phyloP scores from a whole-genome alignment of 2,113 vertebrate species.

The Muntiacus reevesi region DNA sequence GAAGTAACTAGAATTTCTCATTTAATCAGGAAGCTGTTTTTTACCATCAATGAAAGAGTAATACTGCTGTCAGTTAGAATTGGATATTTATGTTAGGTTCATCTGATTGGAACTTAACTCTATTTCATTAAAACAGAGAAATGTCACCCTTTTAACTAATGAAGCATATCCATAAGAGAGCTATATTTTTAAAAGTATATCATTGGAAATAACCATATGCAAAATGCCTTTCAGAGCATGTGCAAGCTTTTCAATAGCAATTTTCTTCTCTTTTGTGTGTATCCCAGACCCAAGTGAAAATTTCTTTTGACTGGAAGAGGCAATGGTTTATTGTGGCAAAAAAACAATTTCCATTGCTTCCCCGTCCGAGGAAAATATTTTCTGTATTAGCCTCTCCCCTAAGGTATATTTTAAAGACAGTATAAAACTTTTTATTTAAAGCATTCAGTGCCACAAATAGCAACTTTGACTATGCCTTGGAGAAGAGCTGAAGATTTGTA shows the following conservation, averaged over 20 bases:
- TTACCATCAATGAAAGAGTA: conserved; percentile 75
- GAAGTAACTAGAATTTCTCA: conserved; percentile 54
- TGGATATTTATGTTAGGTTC: conserved; percentile 68
- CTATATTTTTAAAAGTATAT: conserved; percentile 71
- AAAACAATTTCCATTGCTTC: neutral
- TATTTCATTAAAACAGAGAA: conserved; percentile 78
- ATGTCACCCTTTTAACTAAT: conserved; percentile 75
- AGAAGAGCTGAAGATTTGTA: neutral
- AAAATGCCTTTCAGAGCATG: conserved; percentile 45
- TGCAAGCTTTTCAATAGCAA: conserved; percentile 31
- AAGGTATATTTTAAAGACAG: neutral
- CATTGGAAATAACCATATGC: conserved; percentile 60
- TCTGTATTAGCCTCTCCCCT: neutral
- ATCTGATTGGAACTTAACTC: conserved; percentile 65
- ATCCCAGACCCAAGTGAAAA: neutral
- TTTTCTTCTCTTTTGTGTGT: conserved; percentile 38
- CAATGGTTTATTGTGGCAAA: neutral
- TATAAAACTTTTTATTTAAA: conserved; percentile 26
- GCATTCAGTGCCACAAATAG: neutral
- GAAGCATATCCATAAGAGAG: conserved; percentile 71
- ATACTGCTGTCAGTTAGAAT: conserved; percentile 76
- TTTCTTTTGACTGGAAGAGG: neutral
- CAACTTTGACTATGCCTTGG: neutral
- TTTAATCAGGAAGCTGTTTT: conserved; percentile 62
- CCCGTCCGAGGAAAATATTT: neutral